Percentiles rank a stretch among this genome's conserved stretches.
phyloP scores from a whole-genome alignment of 2,888 invertebrate genomes.

The Dynastes hyllus region DNA sequence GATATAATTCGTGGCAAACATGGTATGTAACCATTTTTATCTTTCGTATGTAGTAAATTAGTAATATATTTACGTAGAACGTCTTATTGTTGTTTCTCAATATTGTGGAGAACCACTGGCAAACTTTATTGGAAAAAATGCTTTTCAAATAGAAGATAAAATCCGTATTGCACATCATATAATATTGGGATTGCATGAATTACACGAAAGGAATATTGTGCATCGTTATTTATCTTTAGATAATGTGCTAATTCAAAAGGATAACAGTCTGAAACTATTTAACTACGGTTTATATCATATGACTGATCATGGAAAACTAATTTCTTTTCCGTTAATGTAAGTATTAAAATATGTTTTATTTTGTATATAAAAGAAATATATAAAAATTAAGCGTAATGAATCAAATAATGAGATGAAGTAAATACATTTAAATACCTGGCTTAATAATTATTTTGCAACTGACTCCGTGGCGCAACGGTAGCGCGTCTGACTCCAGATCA shows the following conservation, averaged over 20 bases:
- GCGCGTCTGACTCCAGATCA: conserved; percentile 99
- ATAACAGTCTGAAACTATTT: conserved; percentile 86
- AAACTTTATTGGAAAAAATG: conserved; percentile 70
- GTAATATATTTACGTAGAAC: conserved; percentile 73
- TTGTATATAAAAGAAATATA: no score
- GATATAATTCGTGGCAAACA: conserved; percentile 95
- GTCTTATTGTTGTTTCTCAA: conserved; percentile 89
- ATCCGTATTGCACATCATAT: conserved; percentile 83
- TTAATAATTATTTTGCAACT: background rate
- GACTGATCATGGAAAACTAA: conserved; percentile 89
- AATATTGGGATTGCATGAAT: conserved; percentile 80
- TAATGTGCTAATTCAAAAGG: conserved; percentile 85
- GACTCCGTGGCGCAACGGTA: conserved; percentile 98
- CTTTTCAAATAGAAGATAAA: conserved; percentile 73
- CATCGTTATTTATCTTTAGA: conserved; percentile 88
- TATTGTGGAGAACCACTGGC: conserved; percentile 81
- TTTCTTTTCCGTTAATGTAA: conserved; percentile 92
- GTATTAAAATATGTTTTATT: conserved; percentile 59
- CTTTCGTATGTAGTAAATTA: conserved; percentile 1
- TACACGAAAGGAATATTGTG: conserved; percentile 83
- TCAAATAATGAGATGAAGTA: background rate
- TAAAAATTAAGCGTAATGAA: no score
- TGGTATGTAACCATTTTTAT: conserved; percentile 76
- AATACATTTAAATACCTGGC: background rate
- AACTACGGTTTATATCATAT: conserved; percentile 96